Conservation (phyloP, 2,113 vertebrate species). For the Saimiri boliviensis region DNA sequence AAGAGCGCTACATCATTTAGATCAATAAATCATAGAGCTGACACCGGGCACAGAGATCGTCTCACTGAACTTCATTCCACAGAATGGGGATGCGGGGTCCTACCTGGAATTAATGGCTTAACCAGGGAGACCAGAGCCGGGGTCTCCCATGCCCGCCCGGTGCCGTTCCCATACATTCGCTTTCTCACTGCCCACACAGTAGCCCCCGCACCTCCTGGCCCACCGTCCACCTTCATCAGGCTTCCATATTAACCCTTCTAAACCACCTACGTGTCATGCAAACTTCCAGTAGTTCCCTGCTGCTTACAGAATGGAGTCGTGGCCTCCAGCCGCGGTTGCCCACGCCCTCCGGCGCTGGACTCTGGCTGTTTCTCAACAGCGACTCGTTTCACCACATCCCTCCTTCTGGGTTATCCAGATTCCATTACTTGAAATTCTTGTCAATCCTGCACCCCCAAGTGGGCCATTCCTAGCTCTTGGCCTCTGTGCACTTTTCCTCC, state of each 20-base stretch:
- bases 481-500: neutral
- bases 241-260: neutral
- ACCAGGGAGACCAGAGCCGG: neutral
- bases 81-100: neutral
- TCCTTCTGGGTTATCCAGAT: neutral
- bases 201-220: no score
- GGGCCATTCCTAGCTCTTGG: neutral
- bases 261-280: accelerated
- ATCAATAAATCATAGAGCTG: neutral
- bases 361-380: neutral
- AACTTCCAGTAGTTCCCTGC: neutral
- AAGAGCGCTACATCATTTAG: neutral
- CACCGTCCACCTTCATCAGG: accelerated
- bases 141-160: no score
- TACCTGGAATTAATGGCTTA: neutral
- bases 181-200: accelerated
- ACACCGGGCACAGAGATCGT: neutral
- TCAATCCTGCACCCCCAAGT: accelerated
- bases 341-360: accelerated
- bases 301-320: neutral
- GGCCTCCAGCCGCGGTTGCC: no score
- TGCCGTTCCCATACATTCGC: no score
- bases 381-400: neutral
- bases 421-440: neutral
- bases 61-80: neutral